Evolutionary conservation across 2,888 invertebrate species (phyloP).

Genomic region (Eupithecia tripunctaria): DNA sequence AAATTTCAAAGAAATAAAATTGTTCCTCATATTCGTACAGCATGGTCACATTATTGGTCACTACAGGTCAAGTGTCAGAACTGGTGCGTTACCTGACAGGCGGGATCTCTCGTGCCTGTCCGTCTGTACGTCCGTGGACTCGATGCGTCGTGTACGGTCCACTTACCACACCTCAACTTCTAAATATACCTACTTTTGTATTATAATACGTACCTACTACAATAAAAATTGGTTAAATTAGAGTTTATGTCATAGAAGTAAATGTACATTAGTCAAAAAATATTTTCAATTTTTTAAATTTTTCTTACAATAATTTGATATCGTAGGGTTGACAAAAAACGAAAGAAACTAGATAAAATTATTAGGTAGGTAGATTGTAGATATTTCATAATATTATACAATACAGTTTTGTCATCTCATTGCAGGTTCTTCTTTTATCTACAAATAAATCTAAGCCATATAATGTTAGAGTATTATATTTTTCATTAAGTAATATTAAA

Average conservation of each 20-base stretch:
- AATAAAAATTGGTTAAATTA: not conserved
- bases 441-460: not conserved
- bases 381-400: not conserved
- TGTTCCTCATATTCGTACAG: not conserved
- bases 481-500: too few relatives aligned
- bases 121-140: constrained; percentile 37
- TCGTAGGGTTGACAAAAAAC: not conserved
- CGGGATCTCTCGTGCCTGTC: constrained; percentile 45
- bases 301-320: not conserved
- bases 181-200: too few relatives aligned
- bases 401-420: not conserved
- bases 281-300: too few relatives aligned
- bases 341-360: not conserved
- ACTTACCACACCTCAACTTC: constrained; percentile 22
- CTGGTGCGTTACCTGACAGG: constrained; percentile 51
- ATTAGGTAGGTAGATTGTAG: not conserved
- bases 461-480: not conserved
- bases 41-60: constrained; percentile 24
- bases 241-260: not conserved
- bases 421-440: not conserved
- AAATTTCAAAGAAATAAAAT: not conserved
- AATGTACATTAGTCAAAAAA: not conserved
- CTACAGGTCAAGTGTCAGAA: constrained; percentile 69
- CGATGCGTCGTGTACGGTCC: constrained; percentile 39
- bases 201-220: not conserved